Percentiles rank a stretch among this genome's conserved stretches.
phyloP scores from a whole-genome alignment of 2,113 vertebrate genomes.

The Cyprinodon brontotheroides region DNA sequence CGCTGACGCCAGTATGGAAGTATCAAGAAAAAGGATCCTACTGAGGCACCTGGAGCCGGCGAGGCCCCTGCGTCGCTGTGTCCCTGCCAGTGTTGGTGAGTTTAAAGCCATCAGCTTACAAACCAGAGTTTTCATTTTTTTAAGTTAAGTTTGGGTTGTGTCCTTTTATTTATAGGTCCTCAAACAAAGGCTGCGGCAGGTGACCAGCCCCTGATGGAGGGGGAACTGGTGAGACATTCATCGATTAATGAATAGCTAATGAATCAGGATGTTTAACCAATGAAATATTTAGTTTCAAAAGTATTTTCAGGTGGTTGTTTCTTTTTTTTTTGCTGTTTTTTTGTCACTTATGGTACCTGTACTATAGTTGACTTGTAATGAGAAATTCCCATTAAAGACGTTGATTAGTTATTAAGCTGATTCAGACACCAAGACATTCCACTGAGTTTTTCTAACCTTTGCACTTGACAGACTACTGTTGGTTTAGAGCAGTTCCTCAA shows the following conservation, averaged over 20 bases:
- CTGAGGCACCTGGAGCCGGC: constrained; percentile 77
- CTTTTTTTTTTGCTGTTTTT: not conserved
- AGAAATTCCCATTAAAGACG: not conserved
- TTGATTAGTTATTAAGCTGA: not conserved
- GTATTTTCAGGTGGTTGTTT: not conserved
- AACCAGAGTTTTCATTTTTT: not conserved
- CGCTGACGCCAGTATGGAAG: constrained; percentile 72
- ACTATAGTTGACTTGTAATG: not conserved
- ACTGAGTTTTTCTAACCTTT: constrained; percentile 14
- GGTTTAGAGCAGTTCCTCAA: constrained; percentile 71
- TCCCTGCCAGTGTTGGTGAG: constrained; percentile 54
- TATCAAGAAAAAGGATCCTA: constrained; percentile 64
- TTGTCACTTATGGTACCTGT: not conserved
- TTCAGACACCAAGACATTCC: not conserved
- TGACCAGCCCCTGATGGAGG: constrained; percentile 25
- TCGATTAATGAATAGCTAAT: not conserved
- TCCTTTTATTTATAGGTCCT: constrained; percentile 45
- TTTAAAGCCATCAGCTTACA: not conserved
- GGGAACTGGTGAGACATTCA: constrained; percentile 52
- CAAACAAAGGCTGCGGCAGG: constrained; percentile 23
- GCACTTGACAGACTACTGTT: constrained; percentile 57
- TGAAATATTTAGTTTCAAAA: not conserved
- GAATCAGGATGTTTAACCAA: not conserved
- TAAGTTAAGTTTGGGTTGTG: not conserved
- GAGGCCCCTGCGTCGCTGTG: constrained; percentile 75